These are phyloP conservation scores for Monopterus albus DNA, from an alignment of 2,113 vertebrate genomes.

Conservation along the genomic window DNA sequence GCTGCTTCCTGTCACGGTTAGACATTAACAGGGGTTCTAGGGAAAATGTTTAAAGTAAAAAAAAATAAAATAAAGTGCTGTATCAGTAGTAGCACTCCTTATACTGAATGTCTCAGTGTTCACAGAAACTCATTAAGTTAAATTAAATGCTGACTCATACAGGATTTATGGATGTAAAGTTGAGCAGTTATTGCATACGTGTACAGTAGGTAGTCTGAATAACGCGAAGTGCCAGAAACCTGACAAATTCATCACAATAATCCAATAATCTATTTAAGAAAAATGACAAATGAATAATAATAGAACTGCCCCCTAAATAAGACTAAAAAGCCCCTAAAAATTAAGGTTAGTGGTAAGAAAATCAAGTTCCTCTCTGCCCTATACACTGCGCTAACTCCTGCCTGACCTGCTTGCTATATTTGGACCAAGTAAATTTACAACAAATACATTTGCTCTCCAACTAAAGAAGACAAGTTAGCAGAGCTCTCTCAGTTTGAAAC, in stretches of 20 bases:
- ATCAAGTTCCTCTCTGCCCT: neutral
- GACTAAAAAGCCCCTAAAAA: neutral
- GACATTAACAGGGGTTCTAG: neutral
- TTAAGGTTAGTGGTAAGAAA: conserved; percentile 3
- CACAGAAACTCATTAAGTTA: neutral
- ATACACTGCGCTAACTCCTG: neutral
- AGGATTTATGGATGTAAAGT: neutral
- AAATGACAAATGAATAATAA: neutral
- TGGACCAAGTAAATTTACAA: no score
- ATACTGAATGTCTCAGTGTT: neutral
- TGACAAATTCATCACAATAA: no score
- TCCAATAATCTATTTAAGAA: no score
- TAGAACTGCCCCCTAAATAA: neutral
- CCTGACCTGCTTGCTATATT: conserved; percentile 42
- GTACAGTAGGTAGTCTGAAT: neutral
- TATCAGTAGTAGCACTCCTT: neutral
- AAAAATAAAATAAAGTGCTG: conserved; percentile 5
- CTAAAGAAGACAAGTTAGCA: no score
- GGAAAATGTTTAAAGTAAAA: conserved; percentile 12
- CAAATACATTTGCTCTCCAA: no score
- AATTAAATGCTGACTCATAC: neutral
- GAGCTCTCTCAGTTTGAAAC: no score
- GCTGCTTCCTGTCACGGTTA: neutral
- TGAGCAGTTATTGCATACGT: neutral
- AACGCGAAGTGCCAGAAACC: neutral